Evolutionary conservation across 30 jellyfish, hydroid and myxozoan genomes (phyloP), one percentile per base, ranked within the genome.

Genomic region (Aurelia sp.): DNA sequence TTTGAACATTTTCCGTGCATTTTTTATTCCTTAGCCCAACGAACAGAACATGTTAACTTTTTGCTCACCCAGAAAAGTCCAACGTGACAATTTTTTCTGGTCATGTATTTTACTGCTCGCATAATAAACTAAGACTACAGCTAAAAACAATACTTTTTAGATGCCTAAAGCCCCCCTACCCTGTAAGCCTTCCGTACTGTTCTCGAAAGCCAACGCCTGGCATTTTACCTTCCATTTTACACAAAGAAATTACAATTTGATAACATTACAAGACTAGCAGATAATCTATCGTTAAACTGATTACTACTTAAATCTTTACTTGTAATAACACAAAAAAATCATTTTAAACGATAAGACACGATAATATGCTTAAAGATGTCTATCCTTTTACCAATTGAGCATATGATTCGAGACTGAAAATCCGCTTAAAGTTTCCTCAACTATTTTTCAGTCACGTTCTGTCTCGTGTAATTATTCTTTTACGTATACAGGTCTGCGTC

Each of bases 351-450:
- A 53, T 72, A 38, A 62, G 21, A 58, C 78, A 13, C 79, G 48
- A 33, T 77, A 77, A 77, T 77, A 10, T 44, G 88, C 78, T 77
- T 59, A 31, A 77, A 77, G 55, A 13, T 38, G 70, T 60, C 84
- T 77, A 59, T 35, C 44, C 78, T 77, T 77, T 16, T 44, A 64
- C 88, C 41, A 19, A 21, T 27, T 27, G 2, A 27, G 33, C 33
- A 2, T 27, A 27, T 27, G 33, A 27, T 27, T 59, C 30, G 33
- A 60, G 35, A 72, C 69, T 24, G 66, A 30, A 61, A 77, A 77
- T 77, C 88, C 79, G 88, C 88, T 77, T 63, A 77, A 7, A 38
- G 67, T 22, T 38, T 77, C 24, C 78, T 18, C 67, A 67, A 77
- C 8, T 58, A 21, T 63, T 72, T 22, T 38, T 18, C 17, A 77